Evolutionary conservation across 2,113 vertebrate genomes (phyloP), one percentile per base, ranked within the genome.

Genomic region (Phalacrocorax carbo): DNA sequence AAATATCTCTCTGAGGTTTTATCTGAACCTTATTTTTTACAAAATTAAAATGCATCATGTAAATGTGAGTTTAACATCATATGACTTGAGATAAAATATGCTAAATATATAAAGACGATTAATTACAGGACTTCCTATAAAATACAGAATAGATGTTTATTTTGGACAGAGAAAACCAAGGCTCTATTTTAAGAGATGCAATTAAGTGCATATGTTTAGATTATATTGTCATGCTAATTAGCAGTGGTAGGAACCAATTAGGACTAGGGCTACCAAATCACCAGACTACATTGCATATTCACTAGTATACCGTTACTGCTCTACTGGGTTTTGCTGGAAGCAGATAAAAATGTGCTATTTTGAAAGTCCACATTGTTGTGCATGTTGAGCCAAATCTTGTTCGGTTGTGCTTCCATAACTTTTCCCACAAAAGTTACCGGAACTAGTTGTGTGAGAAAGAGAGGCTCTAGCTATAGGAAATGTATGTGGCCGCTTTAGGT

Each of bases 151-250:
- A 73, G 40, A 30, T 91, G 65, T 93, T 96, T 90, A 65, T 93
- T 92, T 87, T 90, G 78, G 70, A 95, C 75, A 90, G 94, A 95
- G 91, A 80, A 93, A 88, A 44, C 49, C 62, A 49, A 85, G 58
- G 54, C 46, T 91, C 40, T 77, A 13, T 90, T 95, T 94, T 66
- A 92, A 88, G 66, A 87, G 78, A 91, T 85, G 94, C 78, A 95
- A 91, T 96, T 93, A 95, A 96, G 90, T 96, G 94, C 93, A 86
- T 96, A 91, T 93, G 84, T 97, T 95, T 95, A 92, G 83, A 87
- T 96, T 93, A 90, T 90, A 96, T 94, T 97, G 82, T 95, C 73
- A 95, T 96, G 94, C 89, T 96, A 97, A 97, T 97, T 91, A 93
- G 83, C 62, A 65, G 3, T 93, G 70, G 61, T 93, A 89, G 26